Base-by-base conservation (phyloP, 2,888 invertebrate species). In the Athrips mouffetella region DNA sequence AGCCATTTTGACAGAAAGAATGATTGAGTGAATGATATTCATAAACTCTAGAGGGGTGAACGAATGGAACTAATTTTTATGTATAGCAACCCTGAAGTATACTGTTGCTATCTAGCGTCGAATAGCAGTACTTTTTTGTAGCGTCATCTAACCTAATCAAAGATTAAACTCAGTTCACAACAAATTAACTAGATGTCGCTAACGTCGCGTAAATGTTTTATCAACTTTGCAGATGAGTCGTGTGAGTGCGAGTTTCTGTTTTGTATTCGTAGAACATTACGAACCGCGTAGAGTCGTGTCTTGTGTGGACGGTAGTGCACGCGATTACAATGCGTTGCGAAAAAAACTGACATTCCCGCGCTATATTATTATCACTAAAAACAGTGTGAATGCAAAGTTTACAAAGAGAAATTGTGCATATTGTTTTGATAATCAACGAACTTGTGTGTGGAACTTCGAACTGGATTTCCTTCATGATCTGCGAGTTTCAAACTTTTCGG, bases 1-100 rank as follows among this genome's bases (percentile, higher is more conserved):
- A 79, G 88, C 88, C 88, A 88, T 88, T 87, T 88, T 88, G 84
- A 82, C 85, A 81, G 74, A 86, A 84, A 80, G 82, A 79, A 62
- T 67, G 57, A 6, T 39, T 20, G 44, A 56, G 37, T 51, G 58
- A 63, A 53, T 49, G 65, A 68, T 25, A 35, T 31, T 16, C 35
- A 45, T 25, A 45, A 25, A 16, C 21, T n/a, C 63, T n/a, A 49
- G 31, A 47, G 41, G 3, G 15, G 16, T 18, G 42, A 50, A 49
- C 29, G 47, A 47, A 45, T 31, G 21, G 33, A 11, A 35, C 6
- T 25, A 27, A 29, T 23, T 25, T 51, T 27, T 39, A 18, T 10
- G 35, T n/a, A 15, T 35, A 31, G 49, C 47, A 49, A 47, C 51
- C 35, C 33, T 31, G 15, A 10, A 18, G n/a, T 18, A 7, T 27